Evolutionary conservation across 2,888 invertebrate genomes (phyloP).

Genomic region (Protophormia terraenovae): DNA sequence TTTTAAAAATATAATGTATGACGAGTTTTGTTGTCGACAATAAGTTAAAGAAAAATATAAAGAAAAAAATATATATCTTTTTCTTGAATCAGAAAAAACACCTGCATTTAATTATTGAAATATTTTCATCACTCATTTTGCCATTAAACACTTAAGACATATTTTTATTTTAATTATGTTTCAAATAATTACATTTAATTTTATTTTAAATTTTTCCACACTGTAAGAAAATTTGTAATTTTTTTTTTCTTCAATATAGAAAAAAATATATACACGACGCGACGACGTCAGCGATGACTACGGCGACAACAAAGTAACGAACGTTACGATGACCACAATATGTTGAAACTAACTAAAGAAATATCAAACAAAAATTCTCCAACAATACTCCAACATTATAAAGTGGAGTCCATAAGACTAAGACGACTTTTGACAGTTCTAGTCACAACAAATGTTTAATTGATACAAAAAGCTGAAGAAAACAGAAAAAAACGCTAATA

Average conservation of each 20-base stretch:
- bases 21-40: conserved; percentile 64
- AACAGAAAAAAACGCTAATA: neutral
- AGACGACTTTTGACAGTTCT: conserved; percentile 44
- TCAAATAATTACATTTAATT: conserved; percentile 54
- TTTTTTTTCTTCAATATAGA: conserved; percentile 16
- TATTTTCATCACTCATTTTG: conserved; percentile 36
- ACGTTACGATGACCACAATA: conserved; percentile 65
- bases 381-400: conserved; percentile 54
- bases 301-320: conserved; percentile 60
- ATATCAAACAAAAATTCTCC: conserved; percentile 47
- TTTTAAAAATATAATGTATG: conserved; percentile 52
- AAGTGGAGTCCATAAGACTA: conserved; percentile 52
- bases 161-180: neutral
- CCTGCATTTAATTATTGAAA: conserved; percentile 59
- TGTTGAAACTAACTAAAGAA: conserved; percentile 61
- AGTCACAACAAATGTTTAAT: conserved; percentile 58
- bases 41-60: conserved; percentile 6
- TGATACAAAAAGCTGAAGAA: conserved; percentile 44
- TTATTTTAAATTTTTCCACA: conserved; percentile 17
- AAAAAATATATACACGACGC: conserved; percentile 56
- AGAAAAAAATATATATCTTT: conserved; percentile 23
- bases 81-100: conserved; percentile 44
- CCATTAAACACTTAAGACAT: conserved; percentile 4
- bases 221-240: conserved; percentile 42
- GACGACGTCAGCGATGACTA: conserved; percentile 60